Evolutionary conservation across 1,140 invertebrate genomes (phyloP).

Genomic region (Hycleus phaleratus): DNA sequence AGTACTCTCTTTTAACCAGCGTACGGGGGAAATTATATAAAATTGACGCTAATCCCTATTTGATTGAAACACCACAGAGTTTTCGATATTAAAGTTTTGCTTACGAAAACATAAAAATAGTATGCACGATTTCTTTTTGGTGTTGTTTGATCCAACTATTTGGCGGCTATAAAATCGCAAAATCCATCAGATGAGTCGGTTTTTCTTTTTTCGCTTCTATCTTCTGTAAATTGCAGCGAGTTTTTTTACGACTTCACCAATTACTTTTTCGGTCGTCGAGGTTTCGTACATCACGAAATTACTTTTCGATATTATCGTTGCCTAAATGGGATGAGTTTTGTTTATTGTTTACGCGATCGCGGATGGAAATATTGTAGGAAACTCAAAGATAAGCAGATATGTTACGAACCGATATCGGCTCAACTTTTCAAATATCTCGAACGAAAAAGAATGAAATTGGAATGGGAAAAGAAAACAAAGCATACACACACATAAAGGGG

Average conservation of each 20-base stretch:
- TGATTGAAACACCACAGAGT: too few species aligned
- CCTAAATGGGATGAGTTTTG: background rate
- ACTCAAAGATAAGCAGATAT: constrained; percentile 1
- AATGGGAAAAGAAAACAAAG: constrained; percentile 5
- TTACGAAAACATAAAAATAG: too few species aligned
- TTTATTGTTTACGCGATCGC: constrained; percentile 7
- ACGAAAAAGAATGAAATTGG: background rate
- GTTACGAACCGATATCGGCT: too few species aligned
- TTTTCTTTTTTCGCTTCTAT: too few species aligned
- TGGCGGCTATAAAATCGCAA: constrained; percentile 7
- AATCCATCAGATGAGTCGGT: constrained; percentile 3
- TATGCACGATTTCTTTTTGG: too few species aligned
- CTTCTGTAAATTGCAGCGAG: constrained; percentile 1
- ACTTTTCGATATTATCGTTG: constrained; percentile 1
- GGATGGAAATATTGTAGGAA: constrained; percentile 6
- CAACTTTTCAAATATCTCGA: too few species aligned
- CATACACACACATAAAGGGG: constrained; percentile 16
- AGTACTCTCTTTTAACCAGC: too few species aligned
- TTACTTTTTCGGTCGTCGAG: constrained; percentile 4
- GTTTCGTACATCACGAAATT: constrained; percentile 2
- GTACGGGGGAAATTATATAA: too few species aligned
- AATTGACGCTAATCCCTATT: too few species aligned
- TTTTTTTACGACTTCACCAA: constrained; percentile 8
- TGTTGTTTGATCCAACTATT: too few species aligned
- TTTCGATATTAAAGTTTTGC: too few species aligned